These are phyloP conservation scores for Scartelaos histophorus DNA, from an alignment of 2,113 vertebrate species.

Conservation along the genomic window DNA sequence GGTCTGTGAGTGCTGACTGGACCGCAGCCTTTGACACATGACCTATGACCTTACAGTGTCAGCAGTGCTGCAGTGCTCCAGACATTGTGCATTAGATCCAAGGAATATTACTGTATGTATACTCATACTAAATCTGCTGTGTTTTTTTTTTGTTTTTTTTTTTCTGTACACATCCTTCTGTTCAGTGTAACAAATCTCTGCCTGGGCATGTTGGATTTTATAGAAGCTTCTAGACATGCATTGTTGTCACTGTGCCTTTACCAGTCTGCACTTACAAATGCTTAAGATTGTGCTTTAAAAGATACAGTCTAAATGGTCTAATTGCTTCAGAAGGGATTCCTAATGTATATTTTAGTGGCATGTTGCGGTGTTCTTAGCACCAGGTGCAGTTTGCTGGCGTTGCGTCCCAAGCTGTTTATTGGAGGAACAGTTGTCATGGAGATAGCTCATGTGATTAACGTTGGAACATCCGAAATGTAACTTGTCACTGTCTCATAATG, in stretches of 20 bases:
- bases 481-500: neutral
- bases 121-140: neutral
- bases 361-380: neutral
- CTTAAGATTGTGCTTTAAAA: no score
- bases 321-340: neutral
- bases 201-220: no score
- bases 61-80: conserved; percentile 44
- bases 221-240: no score
- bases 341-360: conserved; percentile 1
- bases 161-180: neutral
- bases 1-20: conserved; percentile 58
- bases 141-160: neutral
- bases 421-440: conserved; percentile 7
- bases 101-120: neutral
- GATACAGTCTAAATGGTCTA: neutral
- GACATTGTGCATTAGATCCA: conserved; percentile 7
- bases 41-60: conserved; percentile 59
- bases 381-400: conserved; percentile 10
- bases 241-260: no score
- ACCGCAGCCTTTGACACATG: conserved; percentile 56
- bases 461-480: conserved; percentile 2
- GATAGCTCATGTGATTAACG: conserved; percentile 4
- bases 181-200: no score
- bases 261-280: no score
- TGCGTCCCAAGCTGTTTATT: conserved; percentile 3